phyloP scores from a whole-genome alignment of 2,888 invertebrate species.

The Tetragonisca angustula region DNA sequence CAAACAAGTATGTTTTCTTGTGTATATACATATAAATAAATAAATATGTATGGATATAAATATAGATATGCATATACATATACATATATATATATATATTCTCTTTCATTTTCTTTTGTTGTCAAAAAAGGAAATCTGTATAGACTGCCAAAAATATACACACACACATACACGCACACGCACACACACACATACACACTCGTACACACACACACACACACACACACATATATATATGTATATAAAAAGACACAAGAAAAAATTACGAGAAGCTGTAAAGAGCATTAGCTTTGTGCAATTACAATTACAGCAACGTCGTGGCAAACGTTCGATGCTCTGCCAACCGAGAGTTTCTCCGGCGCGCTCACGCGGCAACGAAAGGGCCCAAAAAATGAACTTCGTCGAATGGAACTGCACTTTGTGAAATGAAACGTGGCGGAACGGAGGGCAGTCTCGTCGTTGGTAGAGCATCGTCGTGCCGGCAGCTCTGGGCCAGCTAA shows the following conservation, averaged over 20 bases:
- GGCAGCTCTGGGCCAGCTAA: conserved; percentile 65
- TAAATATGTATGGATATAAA: conserved; percentile 23
- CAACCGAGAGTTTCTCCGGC: conserved; percentile 1
- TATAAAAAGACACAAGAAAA: conserved; percentile 56
- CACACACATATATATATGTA: not conserved
- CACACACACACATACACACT: conserved; percentile 14
- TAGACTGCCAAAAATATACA: conserved; percentile 41
- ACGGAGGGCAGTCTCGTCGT: not conserved
- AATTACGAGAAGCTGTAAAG: conserved; percentile 72
- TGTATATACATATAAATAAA: conserved; percentile 34
- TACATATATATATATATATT: conserved; percentile 25
- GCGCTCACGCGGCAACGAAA: not conserved
- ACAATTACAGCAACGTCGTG: conserved; percentile 59
- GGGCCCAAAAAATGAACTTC: not conserved
- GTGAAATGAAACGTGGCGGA: not conserved
- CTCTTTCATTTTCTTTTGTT: not conserved
- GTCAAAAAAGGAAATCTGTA: conserved; percentile 44
- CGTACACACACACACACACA: accelerated
- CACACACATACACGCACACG: conserved; percentile 20
- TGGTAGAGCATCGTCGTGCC: conserved; percentile 52
- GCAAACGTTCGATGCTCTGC: conserved; percentile 41
- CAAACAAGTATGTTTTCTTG: conserved; percentile 42
- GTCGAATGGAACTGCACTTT: not conserved
- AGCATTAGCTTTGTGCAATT: conserved; percentile 72
- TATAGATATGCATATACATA: conserved; percentile 4